Evolutionary conservation across 2,888 invertebrate genomes (phyloP), one percentile per base, ranked within the genome.

Genomic region (Petrolisthes manimaculis): DNA sequence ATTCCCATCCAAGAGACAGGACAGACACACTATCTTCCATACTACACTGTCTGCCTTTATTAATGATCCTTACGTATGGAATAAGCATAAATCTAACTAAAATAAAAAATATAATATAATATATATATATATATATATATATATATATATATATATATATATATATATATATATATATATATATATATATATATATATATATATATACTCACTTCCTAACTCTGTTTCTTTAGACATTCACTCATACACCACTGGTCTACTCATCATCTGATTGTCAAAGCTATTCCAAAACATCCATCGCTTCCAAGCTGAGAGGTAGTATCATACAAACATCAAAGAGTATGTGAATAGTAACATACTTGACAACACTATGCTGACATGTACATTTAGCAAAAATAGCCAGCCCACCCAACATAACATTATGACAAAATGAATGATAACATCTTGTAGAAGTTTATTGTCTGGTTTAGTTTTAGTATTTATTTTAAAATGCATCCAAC

Each of bases 181-280:
- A 84, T 77, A 84, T 77, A 84, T 77, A 84, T 56, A 77, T 56
- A 77, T 77, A 75, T 56, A 77, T 56, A 77, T 77, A 84, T 77
- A 77, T 56, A 84, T 77, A 75, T 77, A 84, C 18, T 53, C 37
- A 84, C 54, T 14, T 77, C 12, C 55, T 53, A 53, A 82, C 61
- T 18, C 37, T 21, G 53, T 54, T 80, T 21, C 55, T 21, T 71
- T n/a, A 51, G n/a, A 67, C 24, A 67, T 67, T 9, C 78, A 78
- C 21, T 74, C 55, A 78, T 77, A 21, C 69, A 18, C 54, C 51
- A 54, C 83, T 14, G 53, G n/a, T 55, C 18, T 54, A 51, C 53
- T 71, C 51, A 55, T 86, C 56, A 67, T 54, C 71, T 86, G 86
- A 86, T 86, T 86, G 86, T 86, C 86, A 86, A 86, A 80, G 86